Conservation (phyloP, 2,797 vertebrate species). For the Siniperca undulata region DNA sequence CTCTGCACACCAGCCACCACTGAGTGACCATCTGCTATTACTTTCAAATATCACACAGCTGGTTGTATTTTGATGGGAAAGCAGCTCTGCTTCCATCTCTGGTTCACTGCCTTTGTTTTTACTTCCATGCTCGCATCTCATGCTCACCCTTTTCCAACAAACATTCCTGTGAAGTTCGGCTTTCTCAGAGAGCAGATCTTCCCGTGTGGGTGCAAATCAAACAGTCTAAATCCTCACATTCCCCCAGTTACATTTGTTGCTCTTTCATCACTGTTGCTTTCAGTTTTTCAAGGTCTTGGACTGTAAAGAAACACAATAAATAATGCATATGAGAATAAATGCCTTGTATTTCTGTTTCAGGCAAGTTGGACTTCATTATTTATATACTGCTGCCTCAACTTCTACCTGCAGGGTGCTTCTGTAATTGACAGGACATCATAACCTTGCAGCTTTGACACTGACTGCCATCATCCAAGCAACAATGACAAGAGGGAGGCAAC, state of each 20-base stretch:
- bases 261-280: constrained; percentile 5
- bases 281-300: constrained; percentile 8
- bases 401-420: constrained; percentile 3
- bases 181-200: not conserved
- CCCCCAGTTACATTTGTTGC: not conserved
- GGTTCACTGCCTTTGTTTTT: constrained; percentile 13
- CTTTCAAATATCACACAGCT: constrained; percentile 31
- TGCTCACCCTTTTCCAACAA: not conserved
- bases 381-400: constrained; percentile 9
- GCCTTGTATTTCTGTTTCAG: constrained; percentile 26
- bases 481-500: not conserved
- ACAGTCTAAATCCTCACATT: not conserved
- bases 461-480: not conserved
- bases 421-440: constrained; percentile 27
- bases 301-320: constrained; percentile 33
- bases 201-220: not conserved
- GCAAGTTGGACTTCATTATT: constrained; percentile 41
- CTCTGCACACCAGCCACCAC: constrained; percentile 3
- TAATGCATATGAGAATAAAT: constrained; percentile 30
- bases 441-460: constrained; percentile 10
- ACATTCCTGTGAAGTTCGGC: not conserved
- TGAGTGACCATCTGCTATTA: constrained; percentile 33
- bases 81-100: not conserved
- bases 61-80: constrained; percentile 4
- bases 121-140: not conserved